Evolutionary conservation across 2,113 vertebrate species (phyloP).

Genomic region (Meriones unguiculatus): DNA sequence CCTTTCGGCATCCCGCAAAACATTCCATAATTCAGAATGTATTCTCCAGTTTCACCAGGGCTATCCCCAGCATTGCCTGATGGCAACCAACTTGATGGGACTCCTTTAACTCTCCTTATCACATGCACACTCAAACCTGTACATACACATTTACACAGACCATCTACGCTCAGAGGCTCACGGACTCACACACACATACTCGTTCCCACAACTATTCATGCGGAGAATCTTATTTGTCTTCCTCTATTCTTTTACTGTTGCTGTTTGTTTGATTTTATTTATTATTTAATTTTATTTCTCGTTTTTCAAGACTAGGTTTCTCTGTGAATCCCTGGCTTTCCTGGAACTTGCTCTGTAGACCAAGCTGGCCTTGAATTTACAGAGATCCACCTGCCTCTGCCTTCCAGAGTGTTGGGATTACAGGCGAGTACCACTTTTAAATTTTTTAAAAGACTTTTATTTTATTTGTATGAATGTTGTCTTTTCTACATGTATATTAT

Average conservation of each 20-base stretch:
- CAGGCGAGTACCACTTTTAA: neutral
- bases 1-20: neutral
- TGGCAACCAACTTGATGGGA: neutral
- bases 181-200: neutral
- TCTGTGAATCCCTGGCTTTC: neutral
- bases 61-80: neutral
- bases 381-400: too few species aligned
- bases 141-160: neutral
- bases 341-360: neutral
- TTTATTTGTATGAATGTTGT: neutral
- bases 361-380: neutral
- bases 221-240: neutral
- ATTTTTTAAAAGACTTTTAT: neutral
- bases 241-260: neutral
- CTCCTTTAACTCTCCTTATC: neutral
- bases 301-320: neutral
- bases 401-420: neutral
- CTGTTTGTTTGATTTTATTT: neutral
- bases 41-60: neutral
- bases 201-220: neutral
- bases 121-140: neutral
- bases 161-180: neutral
- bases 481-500: neutral
- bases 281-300: neutral
- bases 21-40: neutral